Evolutionary conservation across 1,140 invertebrate genomes (phyloP).

Genomic region (Drosophila parvula): DNA sequence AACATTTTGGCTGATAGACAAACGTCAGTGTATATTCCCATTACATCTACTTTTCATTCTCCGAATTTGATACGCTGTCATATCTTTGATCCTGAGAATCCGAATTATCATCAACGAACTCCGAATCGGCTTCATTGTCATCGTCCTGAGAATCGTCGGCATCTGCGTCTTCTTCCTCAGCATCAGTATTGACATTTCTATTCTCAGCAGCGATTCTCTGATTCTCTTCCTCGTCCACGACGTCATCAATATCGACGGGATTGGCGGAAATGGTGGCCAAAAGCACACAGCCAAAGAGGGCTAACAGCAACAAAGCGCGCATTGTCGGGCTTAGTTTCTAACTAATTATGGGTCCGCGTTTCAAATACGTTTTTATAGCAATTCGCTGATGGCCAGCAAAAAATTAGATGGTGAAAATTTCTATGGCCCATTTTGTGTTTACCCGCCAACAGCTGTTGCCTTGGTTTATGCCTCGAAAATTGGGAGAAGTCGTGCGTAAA

Average conservation of each 20-base stretch:
- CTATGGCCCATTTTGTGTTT: constrained; percentile 17
- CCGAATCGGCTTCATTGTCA: not conserved
- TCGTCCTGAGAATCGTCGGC: not conserved
- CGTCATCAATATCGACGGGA: constrained; percentile 21
- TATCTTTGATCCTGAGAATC: not conserved
- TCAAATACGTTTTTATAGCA: constrained; percentile 54
- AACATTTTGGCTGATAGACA: constrained; percentile 10
- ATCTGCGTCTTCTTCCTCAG: constrained; percentile 7
- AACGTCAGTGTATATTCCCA: not conserved
- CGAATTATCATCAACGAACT: not conserved
- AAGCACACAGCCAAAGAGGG: constrained; percentile 63
- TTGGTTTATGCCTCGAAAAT: constrained; percentile 28
- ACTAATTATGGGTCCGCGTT: constrained; percentile 39
- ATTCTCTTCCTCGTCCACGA: constrained; percentile 16
- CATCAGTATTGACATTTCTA: not conserved
- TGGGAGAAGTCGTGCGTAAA: constrained; percentile 23
- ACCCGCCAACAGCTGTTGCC: constrained; percentile 32
- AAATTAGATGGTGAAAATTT: not conserved
- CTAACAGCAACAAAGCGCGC: constrained; percentile 56
- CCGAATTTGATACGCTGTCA: not conserved
- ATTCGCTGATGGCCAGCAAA: constrained; percentile 10
- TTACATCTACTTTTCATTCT: not conserved
- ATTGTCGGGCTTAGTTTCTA: constrained; percentile 45
- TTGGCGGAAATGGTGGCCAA: constrained; percentile 40
- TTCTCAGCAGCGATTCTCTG: constrained; percentile 5